These are phyloP conservation scores for Lindbergichthys nudifrons DNA, from an alignment of 2,797 vertebrate genomes.

Conservation along the genomic window DNA sequence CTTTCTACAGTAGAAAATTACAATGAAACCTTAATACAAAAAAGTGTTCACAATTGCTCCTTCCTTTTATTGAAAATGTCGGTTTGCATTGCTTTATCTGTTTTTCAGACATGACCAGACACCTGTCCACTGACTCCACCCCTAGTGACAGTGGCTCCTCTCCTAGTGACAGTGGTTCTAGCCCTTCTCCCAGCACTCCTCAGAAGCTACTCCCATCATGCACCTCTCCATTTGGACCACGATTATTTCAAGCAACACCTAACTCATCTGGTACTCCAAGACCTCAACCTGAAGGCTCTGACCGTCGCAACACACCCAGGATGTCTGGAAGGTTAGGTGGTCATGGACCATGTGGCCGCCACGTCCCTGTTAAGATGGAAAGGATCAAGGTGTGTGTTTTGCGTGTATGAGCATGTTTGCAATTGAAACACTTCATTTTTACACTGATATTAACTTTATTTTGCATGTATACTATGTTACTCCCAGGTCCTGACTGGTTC, in stretches of 20 bases:
- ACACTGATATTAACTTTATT: slow-evolving; percentile 13
- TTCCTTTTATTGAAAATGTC: slow-evolving; percentile 7
- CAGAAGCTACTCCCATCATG: slow-evolving; percentile 83
- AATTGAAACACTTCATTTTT: slow-evolving; percentile 3
- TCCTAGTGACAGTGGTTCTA: slow-evolving; percentile 85
- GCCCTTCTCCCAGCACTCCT: slow-evolving; percentile 84
- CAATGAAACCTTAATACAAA: not conserved
- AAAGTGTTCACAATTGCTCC: not conserved
- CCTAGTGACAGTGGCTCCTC: slow-evolving; percentile 87
- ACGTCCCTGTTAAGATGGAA: slow-evolving; percentile 85
- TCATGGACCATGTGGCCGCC: slow-evolving; percentile 82
- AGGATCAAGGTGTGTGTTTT: slow-evolving; percentile 76
- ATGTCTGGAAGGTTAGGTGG: slow-evolving; percentile 81
- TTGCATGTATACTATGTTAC: slow-evolving; percentile 42
- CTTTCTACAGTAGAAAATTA: too few relatives aligned
- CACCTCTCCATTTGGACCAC: slow-evolving; percentile 82
- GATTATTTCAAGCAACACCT: slow-evolving; percentile 79
- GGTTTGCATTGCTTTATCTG: slow-evolving; percentile 9
- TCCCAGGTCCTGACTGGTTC: slow-evolving; percentile 82
- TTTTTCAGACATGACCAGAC: slow-evolving; percentile 84
- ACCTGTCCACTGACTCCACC: slow-evolving; percentile 84
- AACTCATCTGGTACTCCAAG: slow-evolving; percentile 83
- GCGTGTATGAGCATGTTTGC: slow-evolving; percentile 7
- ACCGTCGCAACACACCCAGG: slow-evolving; percentile 69
- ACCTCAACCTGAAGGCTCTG: slow-evolving; percentile 92